Conservation (phyloP, 2,113 vertebrate genomes). For the Paracanthobrama guichenoti region DNA sequence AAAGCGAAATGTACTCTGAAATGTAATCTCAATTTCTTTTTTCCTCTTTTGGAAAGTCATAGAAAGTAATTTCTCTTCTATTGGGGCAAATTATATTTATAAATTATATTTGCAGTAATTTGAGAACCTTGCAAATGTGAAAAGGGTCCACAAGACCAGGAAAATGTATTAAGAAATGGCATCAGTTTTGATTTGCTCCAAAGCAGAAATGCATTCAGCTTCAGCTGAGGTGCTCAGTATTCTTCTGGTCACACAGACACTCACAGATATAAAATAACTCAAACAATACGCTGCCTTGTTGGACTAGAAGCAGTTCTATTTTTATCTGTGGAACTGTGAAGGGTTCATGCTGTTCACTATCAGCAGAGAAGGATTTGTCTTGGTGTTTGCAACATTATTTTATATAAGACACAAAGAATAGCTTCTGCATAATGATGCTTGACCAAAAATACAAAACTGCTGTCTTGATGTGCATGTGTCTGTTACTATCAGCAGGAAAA, state of each 20-base stretch:
- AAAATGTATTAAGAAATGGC: neutral
- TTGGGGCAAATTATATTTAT: too few species aligned
- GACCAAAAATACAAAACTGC: neutral
- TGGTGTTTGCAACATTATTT: neutral
- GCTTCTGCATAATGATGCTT: neutral
- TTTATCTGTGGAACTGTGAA: slow-evolving; percentile 48
- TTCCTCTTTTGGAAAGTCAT: neutral
- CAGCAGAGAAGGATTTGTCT: neutral
- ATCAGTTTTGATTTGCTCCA: neutral
- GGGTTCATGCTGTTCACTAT: slow-evolving; percentile 11
- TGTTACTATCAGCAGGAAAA: neutral
- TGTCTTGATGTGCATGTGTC: neutral
- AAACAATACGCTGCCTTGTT: slow-evolving; percentile 11
- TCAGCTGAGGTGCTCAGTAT: neutral
- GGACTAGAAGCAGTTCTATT: slow-evolving; percentile 48
- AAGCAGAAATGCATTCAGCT: neutral
- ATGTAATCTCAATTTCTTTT: too few species aligned
- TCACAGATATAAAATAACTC: slow-evolving; percentile 24
- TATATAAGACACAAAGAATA: neutral
- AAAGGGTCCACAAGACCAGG: neutral
- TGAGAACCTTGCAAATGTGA: neutral
- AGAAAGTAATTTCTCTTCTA: neutral
- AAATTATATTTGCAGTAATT: neutral
- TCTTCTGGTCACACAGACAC: neutral
- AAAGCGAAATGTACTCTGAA: too few species aligned